Base-by-base conservation (phyloP, 2,113 vertebrate species). In the Trogon melanurus region DNA sequence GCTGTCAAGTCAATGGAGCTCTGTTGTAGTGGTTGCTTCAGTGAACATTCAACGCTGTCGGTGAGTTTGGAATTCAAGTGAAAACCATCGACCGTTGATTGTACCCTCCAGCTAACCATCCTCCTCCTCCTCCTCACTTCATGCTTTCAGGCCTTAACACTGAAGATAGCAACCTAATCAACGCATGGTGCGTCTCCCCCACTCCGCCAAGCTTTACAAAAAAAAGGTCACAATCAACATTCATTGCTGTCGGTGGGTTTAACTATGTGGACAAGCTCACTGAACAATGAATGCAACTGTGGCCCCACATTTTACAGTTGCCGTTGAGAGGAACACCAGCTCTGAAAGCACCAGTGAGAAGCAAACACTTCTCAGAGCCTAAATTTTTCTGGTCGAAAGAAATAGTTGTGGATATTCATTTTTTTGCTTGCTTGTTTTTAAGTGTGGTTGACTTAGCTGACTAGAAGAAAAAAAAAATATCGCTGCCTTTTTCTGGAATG, bases 181-280 rank as follows among this genome's bases (percentile, higher is more conserved):
- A 57, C 76, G 62, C 29, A 47, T 26, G 79, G 86, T 88, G 90
- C 93, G 92, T 86, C 76, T 95, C 85, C 60, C 72, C 25, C 45
- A 87, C 84, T 47, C 91, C 74, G 79, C 79, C 91, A 94, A 96
- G 95, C 84, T 88, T 96, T 79, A 75, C 74, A 89, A 67, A 97
- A 36, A 96, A 98, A 99, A 99, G 99, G 99, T 99, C 99, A 99
- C 99, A 99, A 99, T 99, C 98, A 99, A 99, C 99, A 99, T 99
- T 99, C 99, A 99, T 99, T 99, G 99, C 99, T 99, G 99, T 99
- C 99, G 99, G 99, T 99, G 99, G 99, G 99, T 99, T 99, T 99
- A 98, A 98, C 98, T 98, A 97, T 99, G 98, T 98, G 97, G 98
- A 98, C 98, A 98, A 99, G 99, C 99, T 99, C 99, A 98, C 99